Percentiles rank a stretch among this genome's conserved stretches.
These are phyloP conservation scores for Sula dactylatra DNA, from an alignment of 2,113 vertebrate species.

Conservation along the genomic window DNA sequence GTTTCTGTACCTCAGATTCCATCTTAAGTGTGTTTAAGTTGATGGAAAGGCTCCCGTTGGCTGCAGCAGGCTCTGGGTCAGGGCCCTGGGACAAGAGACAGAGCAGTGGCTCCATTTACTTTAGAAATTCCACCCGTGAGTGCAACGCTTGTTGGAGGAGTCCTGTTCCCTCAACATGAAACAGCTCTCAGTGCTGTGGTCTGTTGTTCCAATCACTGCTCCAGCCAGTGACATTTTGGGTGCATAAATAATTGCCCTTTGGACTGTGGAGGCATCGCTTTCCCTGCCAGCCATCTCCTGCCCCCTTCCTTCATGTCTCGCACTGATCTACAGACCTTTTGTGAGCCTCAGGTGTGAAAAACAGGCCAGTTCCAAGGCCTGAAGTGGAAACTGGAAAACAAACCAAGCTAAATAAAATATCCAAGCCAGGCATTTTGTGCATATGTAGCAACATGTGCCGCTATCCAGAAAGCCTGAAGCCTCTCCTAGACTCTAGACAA, in stretches of 20 bases:
- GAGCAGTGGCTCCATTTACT: background rate
- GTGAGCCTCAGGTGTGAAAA: slow-evolving; percentile 14
- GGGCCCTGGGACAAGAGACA: background rate
- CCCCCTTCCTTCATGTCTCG: background rate
- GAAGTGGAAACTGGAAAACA: slow-evolving; percentile 29
- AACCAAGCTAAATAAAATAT: slow-evolving; percentile 19
- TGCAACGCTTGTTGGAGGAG: background rate
- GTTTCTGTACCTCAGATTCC: background rate
- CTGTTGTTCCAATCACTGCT: background rate
- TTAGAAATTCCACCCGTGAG: slow-evolving; percentile 1
- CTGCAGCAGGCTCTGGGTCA: background rate
- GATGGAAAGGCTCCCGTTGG: background rate
- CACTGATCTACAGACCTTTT: background rate
- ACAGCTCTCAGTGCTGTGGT: background rate
- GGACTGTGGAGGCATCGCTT: background rate
- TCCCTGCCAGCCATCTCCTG: background rate
- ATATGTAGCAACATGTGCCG: background rate
- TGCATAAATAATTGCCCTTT: background rate
- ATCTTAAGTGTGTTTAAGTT: background rate
- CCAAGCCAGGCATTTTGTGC: background rate
- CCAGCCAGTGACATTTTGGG: background rate
- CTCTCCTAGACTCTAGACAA: background rate
- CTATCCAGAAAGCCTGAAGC: background rate
- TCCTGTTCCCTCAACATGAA: background rate
- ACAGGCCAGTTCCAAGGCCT: background rate